Evolutionary conservation across 2,797 vertebrate genomes (phyloP), one percentile per base, ranked within the genome.

Genomic region (Phaenicophaeus curvirostris): DNA sequence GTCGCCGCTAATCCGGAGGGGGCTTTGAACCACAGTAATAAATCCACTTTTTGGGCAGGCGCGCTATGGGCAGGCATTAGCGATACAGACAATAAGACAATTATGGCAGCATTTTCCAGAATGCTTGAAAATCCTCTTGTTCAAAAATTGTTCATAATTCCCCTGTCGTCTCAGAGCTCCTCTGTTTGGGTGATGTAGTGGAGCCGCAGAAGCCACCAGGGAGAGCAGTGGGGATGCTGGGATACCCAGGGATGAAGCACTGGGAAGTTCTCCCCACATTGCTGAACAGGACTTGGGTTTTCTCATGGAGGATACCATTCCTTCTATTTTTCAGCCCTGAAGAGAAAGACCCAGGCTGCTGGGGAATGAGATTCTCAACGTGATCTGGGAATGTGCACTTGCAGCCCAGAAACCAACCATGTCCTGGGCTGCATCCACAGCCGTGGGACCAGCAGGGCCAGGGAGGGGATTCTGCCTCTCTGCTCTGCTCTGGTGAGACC

Each of bases 11-110:
- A 96, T 92, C 94, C 30, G 0, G 53, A 61, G 59, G 54, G 82
- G 65, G 30, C 82, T 86, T 57, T 88, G 91, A 95, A 61, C 13
- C 58, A 35, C 2, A 0, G 69, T 42, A 72, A 37, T 48, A 94
- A 96, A 94, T 87, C 79, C 87, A 89, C 81, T 68, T 85, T 89
- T 87, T 74, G 95, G 89, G 95, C 94, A 92, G 68, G 51, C 9
- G 3, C 19, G 13, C 83, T 5, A 24, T 24, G 84, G 78, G 71
- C 89, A 63, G 71, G 75, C 72, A 51, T 84, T 68, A 71, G 46
- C 24, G 79, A 16, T 39, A 51, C 69, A 62, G 42, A 90, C 91
- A 95, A 68, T 78, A 77, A 85, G 59, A 55, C 90, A 89, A 41
- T 91, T 85, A 93, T 78, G 68, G 79, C 91, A 83, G 82, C 69